Evolutionary conservation across 1,140 invertebrate species (phyloP).

Genomic region (Babylonia areolata): DNA sequence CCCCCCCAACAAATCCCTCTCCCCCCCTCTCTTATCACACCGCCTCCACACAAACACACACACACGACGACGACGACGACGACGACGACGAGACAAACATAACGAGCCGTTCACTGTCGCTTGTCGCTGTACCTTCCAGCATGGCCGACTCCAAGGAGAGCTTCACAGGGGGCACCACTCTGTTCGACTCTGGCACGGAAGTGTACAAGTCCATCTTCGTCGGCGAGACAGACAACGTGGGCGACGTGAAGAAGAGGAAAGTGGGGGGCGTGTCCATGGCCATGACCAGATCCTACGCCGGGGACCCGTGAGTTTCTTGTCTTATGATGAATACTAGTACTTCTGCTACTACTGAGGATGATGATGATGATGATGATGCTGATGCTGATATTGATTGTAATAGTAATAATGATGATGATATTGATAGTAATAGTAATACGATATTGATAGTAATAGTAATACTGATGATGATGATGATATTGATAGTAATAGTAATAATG

Average conservation of each 20-base stretch:
- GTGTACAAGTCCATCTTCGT: slow-evolving; percentile 34
- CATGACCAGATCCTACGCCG: background rate
- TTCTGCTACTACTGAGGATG: too few relatives aligned
- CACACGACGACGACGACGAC: background rate
- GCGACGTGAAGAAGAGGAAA: background rate
- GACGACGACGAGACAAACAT: background rate
- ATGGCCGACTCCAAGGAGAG: background rate
- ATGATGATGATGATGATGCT: too few relatives aligned
- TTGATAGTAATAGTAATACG: too few relatives aligned
- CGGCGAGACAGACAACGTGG: slow-evolving; percentile 30
- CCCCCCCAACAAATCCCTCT: too few relatives aligned
- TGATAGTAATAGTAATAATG: too few relatives aligned
- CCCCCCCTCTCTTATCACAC: background rate
- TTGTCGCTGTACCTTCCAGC: background rate
- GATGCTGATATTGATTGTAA: too few relatives aligned
- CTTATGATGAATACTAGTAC: too few relatives aligned
- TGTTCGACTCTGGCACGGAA: slow-evolving; percentile 12
- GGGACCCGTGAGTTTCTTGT: background rate
- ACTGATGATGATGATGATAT: too few relatives aligned
- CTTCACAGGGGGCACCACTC: slow-evolving; percentile 16
- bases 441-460: too few relatives aligned
- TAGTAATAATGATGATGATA: too few relatives aligned
- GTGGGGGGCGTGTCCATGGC: background rate
- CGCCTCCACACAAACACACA: too few relatives aligned
- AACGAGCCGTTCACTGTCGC: background rate